These are phyloP conservation scores for Lycia hirtaria DNA, from an alignment of 2,888 invertebrate species.

Conservation along the genomic window DNA sequence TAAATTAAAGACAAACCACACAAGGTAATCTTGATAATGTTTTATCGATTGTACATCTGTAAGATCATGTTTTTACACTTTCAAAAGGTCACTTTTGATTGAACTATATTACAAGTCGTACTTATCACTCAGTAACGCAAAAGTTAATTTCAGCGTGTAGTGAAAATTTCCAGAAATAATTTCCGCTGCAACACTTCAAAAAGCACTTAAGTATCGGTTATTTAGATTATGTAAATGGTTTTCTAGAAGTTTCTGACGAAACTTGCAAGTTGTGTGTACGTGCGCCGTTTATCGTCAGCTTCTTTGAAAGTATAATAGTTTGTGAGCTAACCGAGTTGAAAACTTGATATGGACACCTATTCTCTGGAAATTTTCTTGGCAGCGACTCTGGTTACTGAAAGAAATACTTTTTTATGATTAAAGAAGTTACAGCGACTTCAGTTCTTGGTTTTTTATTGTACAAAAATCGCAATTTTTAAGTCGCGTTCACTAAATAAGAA, in stretches of 20 bases:
- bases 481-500: no score
- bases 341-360: slow-evolving; percentile 17
- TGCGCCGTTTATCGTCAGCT: slow-evolving; percentile 23
- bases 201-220: slow-evolving; percentile 8
- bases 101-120: not conserved
- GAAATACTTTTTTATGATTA: not conserved
- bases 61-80: no score
- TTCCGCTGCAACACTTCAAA: not conserved
- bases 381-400: not conserved
- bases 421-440: no score
- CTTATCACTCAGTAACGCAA: not conserved
- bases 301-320: slow-evolving; percentile 27
- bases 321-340: slow-evolving; percentile 14
- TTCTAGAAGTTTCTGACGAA: slow-evolving; percentile 16
- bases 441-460: no score
- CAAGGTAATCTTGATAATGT: no score
- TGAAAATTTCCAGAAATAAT: not conserved
- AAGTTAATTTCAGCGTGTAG: not conserved
- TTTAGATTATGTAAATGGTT: slow-evolving; percentile 27
- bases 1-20: no score
- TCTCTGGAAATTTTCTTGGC: not conserved
- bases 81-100: no score
- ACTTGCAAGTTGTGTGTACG: slow-evolving; percentile 22
- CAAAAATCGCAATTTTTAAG: no score
- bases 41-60: no score